Percentiles rank a stretch among this genome's conserved stretches.
Evolutionary conservation across 2,888 invertebrate species (phyloP).

Genomic region (Noctua janthe): DNA sequence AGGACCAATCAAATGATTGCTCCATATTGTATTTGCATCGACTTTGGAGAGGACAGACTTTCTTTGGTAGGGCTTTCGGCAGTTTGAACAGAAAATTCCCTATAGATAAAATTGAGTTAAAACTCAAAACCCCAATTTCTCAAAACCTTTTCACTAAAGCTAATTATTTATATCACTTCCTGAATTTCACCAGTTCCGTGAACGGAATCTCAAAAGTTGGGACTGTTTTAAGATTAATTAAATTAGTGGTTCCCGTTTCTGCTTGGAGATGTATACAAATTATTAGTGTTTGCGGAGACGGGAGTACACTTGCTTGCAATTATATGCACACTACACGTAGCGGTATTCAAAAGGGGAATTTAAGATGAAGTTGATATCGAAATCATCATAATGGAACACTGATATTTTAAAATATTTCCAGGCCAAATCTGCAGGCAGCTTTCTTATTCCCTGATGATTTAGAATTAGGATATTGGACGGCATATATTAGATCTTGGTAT

Average conservation of each 20-base stretch:
- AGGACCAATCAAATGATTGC: not conserved
- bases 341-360: not conserved
- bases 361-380: not conserved
- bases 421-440: not conserved
- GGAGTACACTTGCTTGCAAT: constrained; percentile 29
- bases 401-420: not conserved
- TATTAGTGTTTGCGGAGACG: constrained; percentile 41
- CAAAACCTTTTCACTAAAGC: constrained; percentile 16
- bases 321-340: constrained; percentile 5
- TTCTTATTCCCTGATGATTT: not conserved
- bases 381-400: not conserved
- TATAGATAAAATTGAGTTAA: not conserved
- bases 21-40: not conserved
- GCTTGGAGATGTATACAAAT: constrained; percentile 58
- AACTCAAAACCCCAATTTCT: not conserved
- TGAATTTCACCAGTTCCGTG: constrained; percentile 36
- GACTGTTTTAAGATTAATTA: constrained; percentile 61
- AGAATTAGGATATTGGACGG: not conserved
- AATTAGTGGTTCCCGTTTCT: constrained; percentile 56
- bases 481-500: not conserved
- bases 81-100: not conserved
- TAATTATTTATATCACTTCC: constrained; percentile 46
- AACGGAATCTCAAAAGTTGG: constrained; percentile 50
- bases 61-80: not conserved
- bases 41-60: not conserved